A percentile compares a stretch with the other conserved stretches of the same genome.
Evolutionary conservation across 1,140 invertebrate species (phyloP).

Genomic region (Sycophila sp.): DNA sequence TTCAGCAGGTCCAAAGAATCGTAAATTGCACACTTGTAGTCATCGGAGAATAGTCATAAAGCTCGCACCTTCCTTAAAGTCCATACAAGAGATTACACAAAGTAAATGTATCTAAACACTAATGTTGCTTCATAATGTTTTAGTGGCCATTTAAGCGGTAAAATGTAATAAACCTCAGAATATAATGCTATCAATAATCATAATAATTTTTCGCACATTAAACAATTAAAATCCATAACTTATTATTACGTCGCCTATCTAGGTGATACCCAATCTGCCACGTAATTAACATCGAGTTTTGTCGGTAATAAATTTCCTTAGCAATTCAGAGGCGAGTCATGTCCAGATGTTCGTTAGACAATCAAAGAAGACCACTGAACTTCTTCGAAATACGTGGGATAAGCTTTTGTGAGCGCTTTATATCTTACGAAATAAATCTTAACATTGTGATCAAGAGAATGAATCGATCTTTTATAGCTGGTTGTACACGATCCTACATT

Average conservation of each 20-base stretch:
- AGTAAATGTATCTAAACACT: conserved; percentile 29
- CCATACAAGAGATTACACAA: conserved; percentile 16
- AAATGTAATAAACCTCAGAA: conserved; percentile 23
- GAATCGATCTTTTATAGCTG: conserved; percentile 48
- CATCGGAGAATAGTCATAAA: conserved; percentile 17
- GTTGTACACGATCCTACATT: conserved; percentile 50
- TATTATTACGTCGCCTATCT: conserved; percentile 35
- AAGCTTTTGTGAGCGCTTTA: conserved; percentile 55
- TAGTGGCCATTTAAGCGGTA: background rate
- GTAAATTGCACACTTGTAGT: conserved; percentile 26
- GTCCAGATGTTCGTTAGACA: conserved; percentile 21
- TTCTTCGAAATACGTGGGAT: conserved; percentile 49
- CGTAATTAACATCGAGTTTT: conserved; percentile 55
- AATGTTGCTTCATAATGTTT: background rate
- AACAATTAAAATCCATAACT: conserved; percentile 36
- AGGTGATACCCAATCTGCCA: conserved; percentile 51
- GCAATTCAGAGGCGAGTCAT: conserved; percentile 39
- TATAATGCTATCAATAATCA: conserved; percentile 42
- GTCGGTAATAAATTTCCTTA: conserved; percentile 54
- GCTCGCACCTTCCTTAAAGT: background rate
- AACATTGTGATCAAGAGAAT: conserved; percentile 59
- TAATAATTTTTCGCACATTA: conserved; percentile 38
- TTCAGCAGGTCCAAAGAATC: conserved; percentile 27
- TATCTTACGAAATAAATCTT: conserved; percentile 49
- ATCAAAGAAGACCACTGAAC: conserved; percentile 38